Base-by-base conservation (phyloP, 2,888 invertebrate species). In the Oscheius myriophilus region DNA sequence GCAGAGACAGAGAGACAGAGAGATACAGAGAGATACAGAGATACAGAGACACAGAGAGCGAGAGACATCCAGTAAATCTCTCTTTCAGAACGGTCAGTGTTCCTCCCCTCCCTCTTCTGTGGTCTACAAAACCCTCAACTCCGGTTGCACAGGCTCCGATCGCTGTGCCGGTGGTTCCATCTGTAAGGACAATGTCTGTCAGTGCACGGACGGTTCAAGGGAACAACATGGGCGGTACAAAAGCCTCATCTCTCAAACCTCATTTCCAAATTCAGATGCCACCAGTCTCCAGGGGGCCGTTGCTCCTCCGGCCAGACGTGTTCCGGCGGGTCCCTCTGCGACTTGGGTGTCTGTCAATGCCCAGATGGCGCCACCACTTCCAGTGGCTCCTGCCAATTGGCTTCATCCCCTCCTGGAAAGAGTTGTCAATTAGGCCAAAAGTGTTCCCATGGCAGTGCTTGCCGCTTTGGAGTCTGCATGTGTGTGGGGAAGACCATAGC, bases 301-400 rank as follows among this genome's bases (percentile, higher is more conserved):
- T 84, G 84, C 61, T 62, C 71, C n/a, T 53, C 75, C 51, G 86
- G 85, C 16, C 79, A 86, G 73, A 71, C 75, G 65, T 86, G 86
- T 72, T 67, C 78, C 21, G 81, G 78, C 39, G 82, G 80, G 62
- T 75, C 83, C 16, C 61, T 73, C 53, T 86, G 86, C 69, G 73
- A 78, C 49, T 72, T 81, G 26, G 84, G 84, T 39, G 62, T 79
- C 21, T 86, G 86, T 66, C 79, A 82, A 39, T 86, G 86, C 66
- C 71, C 66, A n/a, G 62, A 58, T 14, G 73, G 74, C 25, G 63
- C 58, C 26, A 68, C 59, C 23, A 53, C 78, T 2, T 67, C 70
- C 42, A 70, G 73, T 45, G 69, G 69, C 39, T 39, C 53, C 1
- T 85, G 85, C 65, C 66, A 78, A 23, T 59, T 67, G 39, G 52